Conservation (phyloP, 2,113 vertebrate species). For the Ceuthmochares aereus region DNA sequence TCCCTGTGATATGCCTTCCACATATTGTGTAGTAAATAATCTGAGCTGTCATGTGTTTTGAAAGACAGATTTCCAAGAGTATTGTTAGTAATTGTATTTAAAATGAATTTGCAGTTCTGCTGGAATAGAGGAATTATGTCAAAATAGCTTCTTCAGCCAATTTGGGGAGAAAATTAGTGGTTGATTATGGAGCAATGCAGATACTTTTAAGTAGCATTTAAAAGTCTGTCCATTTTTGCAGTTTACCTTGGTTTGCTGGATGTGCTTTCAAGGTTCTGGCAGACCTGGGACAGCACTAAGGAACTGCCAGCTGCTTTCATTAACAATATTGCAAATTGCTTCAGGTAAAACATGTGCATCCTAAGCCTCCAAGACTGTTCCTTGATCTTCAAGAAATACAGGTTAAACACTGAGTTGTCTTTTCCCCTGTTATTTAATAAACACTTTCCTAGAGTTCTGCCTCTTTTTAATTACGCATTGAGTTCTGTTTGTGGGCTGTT, state of each 20-base stretch:
- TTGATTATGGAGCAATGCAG: neutral
- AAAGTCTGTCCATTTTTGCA: neutral
- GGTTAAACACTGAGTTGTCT: neutral
- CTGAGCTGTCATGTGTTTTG: neutral
- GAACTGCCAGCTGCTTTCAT: neutral
- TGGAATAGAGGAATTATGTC: neutral
- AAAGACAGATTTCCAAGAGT: neutral
- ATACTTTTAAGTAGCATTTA: neutral
- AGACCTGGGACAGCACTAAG: neutral
- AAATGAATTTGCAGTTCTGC: neutral
- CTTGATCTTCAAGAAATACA: conserved; percentile 49
- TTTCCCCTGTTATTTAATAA: conserved; percentile 2
- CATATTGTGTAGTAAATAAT: neutral
- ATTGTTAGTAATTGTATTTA: neutral
- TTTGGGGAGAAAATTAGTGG: accelerated
- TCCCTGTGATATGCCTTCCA: neutral
- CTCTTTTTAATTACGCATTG: neutral
- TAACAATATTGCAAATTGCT: neutral
- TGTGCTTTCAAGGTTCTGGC: neutral
- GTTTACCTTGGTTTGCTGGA: neutral
- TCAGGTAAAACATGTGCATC: neutral
- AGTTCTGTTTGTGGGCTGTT: neutral
- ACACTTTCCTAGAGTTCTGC: neutral
- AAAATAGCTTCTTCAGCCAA: neutral
- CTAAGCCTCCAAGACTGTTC: neutral